Conservation (phyloP, 2,797 vertebrate genomes). For the Sebastes trivittatus region DNA sequence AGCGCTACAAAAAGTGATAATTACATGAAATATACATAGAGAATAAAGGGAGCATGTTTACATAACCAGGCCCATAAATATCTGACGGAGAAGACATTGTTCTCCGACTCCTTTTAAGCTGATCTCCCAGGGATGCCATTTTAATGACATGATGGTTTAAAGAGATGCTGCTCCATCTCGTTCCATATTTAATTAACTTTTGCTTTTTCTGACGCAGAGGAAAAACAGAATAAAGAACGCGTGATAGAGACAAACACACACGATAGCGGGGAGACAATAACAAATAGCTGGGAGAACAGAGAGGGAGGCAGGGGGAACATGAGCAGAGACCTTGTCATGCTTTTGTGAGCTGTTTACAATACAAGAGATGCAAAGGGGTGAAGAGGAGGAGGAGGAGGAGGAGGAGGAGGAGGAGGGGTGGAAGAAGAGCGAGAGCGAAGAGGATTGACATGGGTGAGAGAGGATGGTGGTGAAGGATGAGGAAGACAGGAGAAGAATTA, state of each 20-base stretch:
- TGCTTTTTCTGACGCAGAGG: constrained; percentile 90
- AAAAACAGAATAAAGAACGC: constrained; percentile 77
- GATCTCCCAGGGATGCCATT: constrained; percentile 95
- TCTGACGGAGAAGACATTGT: constrained; percentile 99
- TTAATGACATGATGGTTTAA: constrained; percentile 99
- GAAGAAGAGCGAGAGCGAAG: background rate
- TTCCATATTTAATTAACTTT: constrained; percentile 99
- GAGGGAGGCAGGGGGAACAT: constrained; percentile 85
- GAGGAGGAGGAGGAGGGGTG: constrained; percentile 18
- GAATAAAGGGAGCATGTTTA: constrained; percentile 88
- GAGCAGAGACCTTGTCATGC: constrained; percentile 90
- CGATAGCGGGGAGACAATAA: constrained; percentile 93
- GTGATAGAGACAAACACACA: constrained; percentile 85
- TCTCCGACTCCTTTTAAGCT: constrained; percentile 97
- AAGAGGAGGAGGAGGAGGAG: constrained; percentile 9
- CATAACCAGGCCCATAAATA: constrained; percentile 99
- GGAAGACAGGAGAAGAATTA: constrained; percentile 48
- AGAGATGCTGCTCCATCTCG: constrained; percentile 97
- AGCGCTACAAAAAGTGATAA: constrained; percentile 86
- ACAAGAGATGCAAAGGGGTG: constrained; percentile 72
- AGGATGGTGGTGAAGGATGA: constrained; percentile 25
- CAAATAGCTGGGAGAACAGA: constrained; percentile 90
- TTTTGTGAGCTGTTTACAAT: constrained; percentile 87
- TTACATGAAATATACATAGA: constrained; percentile 88
- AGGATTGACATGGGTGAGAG: constrained; percentile 48